Percentiles rank a stretch among this genome's conserved stretches.
Evolutionary conservation across 2,888 invertebrate genomes (phyloP).

Genomic region (Pharmacophagus antenor): DNA sequence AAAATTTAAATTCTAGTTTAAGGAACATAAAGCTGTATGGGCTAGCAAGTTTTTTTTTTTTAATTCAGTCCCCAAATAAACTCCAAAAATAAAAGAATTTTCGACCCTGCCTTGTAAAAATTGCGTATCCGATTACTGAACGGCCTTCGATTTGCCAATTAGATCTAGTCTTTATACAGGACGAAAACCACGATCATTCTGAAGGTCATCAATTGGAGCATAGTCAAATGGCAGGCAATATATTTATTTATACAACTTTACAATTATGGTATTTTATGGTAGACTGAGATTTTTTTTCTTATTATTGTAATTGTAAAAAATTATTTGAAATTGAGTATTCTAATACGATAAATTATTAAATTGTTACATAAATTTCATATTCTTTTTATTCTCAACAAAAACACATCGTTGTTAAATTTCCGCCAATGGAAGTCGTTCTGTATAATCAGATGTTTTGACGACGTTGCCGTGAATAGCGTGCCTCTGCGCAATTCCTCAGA

Average conservation of each 20-base stretch:
- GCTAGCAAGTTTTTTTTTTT: not conserved
- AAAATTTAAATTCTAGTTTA: no score
- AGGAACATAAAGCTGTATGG: no score
- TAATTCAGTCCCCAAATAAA: not conserved
- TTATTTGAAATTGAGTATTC: no score
- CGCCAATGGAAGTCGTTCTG: constrained; percentile 2
- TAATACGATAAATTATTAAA: no score
- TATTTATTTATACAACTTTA: constrained; percentile 8
- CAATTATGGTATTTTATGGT: not conserved
- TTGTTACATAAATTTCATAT: not conserved
- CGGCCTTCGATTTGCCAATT: constrained; percentile 38
- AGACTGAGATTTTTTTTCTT: not conserved
- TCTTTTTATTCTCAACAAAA: not conserved
- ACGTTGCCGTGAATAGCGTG: constrained; percentile 20
- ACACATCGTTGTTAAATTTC: not conserved
- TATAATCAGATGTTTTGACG: constrained; percentile 25
- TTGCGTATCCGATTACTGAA: constrained; percentile 31
- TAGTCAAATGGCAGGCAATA: not conserved
- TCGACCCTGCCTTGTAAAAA: not conserved
- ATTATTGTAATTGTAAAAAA: not conserved
- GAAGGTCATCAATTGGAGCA: constrained; percentile 22
- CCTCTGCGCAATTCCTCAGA: constrained; percentile 20
- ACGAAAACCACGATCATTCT: constrained; percentile 26
- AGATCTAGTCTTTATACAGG: constrained; percentile 32
- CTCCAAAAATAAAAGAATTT: not conserved